Evolutionary conservation across 2,888 invertebrate genomes (phyloP).

Genomic region (Drosophila picticornis): DNA sequence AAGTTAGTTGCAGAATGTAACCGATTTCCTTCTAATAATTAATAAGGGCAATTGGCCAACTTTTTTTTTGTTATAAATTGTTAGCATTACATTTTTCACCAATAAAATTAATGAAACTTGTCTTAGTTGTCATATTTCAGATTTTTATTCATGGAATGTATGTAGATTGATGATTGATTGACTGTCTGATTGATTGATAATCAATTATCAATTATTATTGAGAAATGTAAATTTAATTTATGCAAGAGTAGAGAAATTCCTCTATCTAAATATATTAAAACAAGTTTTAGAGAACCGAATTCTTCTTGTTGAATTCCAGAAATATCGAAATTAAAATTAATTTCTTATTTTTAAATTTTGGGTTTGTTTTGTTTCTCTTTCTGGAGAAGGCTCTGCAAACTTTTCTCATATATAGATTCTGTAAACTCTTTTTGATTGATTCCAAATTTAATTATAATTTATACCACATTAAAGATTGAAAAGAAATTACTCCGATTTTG

Average conservation of each 20-base stretch:
- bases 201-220: neutral
- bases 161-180: neutral
- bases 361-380: neutral
- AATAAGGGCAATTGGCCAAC: neutral
- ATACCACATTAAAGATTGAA: neutral
- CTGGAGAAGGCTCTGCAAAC: neutral
- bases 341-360: neutral
- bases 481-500: neutral
- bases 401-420: neutral
- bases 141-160: neutral
- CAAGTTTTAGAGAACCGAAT: neutral
- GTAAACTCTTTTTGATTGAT: neutral
- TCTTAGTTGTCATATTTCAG: neutral
- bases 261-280: neutral
- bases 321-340: neutral
- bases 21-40: neutral
- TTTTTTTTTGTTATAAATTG: neutral
- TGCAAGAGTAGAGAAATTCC: neutral
- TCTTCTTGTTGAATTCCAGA: neutral
- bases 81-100: neutral
- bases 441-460: neutral
- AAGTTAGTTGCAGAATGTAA: neutral
- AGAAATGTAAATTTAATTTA: too few species aligned
- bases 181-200: neutral
- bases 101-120: neutral